A percentile compares a stretch with the other conserved stretches of the same genome.
Evolutionary conservation across 1,140 invertebrate genomes (phyloP).

Genomic region (Chlorops oryzae): DNA sequence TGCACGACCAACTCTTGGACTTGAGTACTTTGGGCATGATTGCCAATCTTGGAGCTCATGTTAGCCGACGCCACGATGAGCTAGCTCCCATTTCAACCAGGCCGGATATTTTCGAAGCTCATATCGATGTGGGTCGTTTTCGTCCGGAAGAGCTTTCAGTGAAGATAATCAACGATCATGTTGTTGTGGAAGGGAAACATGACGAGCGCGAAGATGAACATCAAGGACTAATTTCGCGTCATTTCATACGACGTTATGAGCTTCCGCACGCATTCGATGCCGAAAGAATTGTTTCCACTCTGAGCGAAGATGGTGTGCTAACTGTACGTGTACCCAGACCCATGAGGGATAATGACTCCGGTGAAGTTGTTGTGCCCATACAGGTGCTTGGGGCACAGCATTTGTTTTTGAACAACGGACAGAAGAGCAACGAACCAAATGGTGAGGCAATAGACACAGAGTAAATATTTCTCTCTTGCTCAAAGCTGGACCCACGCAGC

Average conservation of each 20-base stretch:
- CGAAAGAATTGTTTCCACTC: constrained; percentile 51
- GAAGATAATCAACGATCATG: constrained; percentile 58
- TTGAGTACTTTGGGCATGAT: no score
- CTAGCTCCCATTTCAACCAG: no score
- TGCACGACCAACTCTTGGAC: no score
- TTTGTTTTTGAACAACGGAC: no score
- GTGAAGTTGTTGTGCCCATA: constrained; percentile 35
- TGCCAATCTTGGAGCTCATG: no score
- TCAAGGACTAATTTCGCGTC: constrained; percentile 55
- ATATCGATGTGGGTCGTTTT: constrained; percentile 60
- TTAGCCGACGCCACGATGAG: no score
- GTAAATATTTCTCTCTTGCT: no score
- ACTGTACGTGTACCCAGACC: constrained; percentile 48
- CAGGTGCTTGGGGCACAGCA: constrained; percentile 24
- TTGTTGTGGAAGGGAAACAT: constrained; percentile 60
- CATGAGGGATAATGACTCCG: constrained; percentile 39
- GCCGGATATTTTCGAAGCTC: constrained; percentile 49
- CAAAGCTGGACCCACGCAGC: no score
- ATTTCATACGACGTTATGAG: constrained; percentile 56
- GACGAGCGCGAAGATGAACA: constrained; percentile 56
- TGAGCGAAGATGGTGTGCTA: constrained; percentile 58
- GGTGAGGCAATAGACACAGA: no score
- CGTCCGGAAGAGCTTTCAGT: constrained; percentile 66
- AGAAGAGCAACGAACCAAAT: no score
- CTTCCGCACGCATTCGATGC: constrained; percentile 55